These are phyloP conservation scores for Parauchenoglanis ngamensis DNA, from an alignment of 2,797 vertebrate genomes.

Conservation along the genomic window DNA sequence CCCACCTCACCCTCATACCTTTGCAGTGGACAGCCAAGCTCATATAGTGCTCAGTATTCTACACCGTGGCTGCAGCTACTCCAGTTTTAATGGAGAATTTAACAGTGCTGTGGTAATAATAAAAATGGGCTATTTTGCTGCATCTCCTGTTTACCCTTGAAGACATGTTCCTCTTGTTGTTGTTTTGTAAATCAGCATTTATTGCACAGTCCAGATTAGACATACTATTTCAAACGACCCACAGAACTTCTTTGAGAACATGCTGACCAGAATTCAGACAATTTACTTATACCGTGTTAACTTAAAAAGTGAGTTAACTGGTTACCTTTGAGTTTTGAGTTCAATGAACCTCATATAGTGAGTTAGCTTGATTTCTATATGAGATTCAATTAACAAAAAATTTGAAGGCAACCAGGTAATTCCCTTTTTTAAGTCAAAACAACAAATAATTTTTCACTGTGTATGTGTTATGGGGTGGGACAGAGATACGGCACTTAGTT, in stretches of 20 bases:
- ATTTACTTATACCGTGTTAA: background rate
- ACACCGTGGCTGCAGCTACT: background rate
- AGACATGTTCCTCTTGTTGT: background rate
- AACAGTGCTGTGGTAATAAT: background rate
- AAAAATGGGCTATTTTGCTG: background rate
- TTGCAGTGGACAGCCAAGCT: background rate
- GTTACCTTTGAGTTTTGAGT: too few species aligned
- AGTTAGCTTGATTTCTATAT: too few species aligned
- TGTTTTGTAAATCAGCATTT: background rate
- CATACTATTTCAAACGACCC: background rate
- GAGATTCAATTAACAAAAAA: too few species aligned
- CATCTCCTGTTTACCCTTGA: background rate
- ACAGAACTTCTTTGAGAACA: background rate
- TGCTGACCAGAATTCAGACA: background rate
- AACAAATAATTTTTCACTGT: too few species aligned
- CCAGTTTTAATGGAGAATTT: background rate
- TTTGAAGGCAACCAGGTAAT: too few species aligned
- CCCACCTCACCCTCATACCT: background rate
- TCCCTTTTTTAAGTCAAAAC: too few species aligned
- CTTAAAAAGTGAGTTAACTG: too few species aligned
- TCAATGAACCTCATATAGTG: too few species aligned
- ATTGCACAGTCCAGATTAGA: background rate
- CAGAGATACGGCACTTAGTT: too few species aligned
- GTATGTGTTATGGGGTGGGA: too few species aligned
- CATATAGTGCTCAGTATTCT: background rate